phyloP scores from a whole-genome alignment of 2,113 vertebrate species.

The Pelmatolapia mariae region DNA sequence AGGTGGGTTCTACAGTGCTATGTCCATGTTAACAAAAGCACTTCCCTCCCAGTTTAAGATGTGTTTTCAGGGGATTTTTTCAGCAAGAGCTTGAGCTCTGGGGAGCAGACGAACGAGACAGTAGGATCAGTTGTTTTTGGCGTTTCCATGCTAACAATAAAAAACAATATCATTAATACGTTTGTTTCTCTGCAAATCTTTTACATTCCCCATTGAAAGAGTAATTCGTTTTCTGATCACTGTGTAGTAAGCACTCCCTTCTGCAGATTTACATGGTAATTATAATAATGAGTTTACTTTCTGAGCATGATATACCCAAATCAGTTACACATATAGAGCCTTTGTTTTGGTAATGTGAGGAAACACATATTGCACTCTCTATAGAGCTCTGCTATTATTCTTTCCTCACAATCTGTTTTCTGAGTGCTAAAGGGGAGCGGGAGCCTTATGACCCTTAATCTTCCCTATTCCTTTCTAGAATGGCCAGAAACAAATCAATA shows the following conservation, averaged over 20 bases:
- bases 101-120: neutral
- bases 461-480: constrained; percentile 78
- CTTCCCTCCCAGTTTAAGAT: neutral
- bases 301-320: neutral
- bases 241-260: neutral
- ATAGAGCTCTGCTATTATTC: constrained; percentile 57
- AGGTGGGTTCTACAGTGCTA: neutral
- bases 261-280: constrained; percentile 7
- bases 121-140: neutral
- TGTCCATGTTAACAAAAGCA: neutral
- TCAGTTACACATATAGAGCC: constrained; percentile 56
- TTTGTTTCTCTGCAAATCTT: neutral
- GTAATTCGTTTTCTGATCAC: constrained; percentile 56
- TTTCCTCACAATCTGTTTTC: constrained; percentile 60
- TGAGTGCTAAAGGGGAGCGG: constrained; percentile 26
- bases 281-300: neutral
- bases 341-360: constrained; percentile 83
- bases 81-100: neutral
- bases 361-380: neutral
- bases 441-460: constrained; percentile 44
- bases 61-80: neutral
- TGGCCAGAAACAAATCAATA: constrained; percentile 84
- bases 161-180: neutral
- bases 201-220: neutral
- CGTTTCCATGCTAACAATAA: neutral